Conservation (phyloP, 2,888 invertebrate genomes). For the Drosophila limbata region DNA sequence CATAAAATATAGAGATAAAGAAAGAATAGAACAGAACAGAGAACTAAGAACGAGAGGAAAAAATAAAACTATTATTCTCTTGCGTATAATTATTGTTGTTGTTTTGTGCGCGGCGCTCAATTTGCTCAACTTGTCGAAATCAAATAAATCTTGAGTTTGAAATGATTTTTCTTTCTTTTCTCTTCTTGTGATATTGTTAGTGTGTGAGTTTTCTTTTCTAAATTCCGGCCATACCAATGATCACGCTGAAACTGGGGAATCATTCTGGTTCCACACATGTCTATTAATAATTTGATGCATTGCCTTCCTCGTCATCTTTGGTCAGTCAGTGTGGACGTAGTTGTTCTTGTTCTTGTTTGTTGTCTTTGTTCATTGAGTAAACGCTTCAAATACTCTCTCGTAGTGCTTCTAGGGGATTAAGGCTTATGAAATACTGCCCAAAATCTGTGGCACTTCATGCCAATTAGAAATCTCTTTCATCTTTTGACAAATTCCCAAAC, state of each 20-base stretch:
- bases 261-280: slow-evolving; percentile 36
- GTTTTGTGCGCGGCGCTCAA: slow-evolving; percentile 19
- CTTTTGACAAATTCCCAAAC: slow-evolving; percentile 25
- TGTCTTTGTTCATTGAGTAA: slow-evolving; percentile 19
- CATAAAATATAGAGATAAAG: slow-evolving; percentile 26
- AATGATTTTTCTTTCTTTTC: slow-evolving; percentile 51
- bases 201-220: slow-evolving; percentile 23
- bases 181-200: slow-evolving; percentile 6
- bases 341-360: slow-evolving; percentile 13
- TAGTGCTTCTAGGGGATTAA: slow-evolving; percentile 14
- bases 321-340: slow-evolving; percentile 37
- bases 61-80: slow-evolving; percentile 38
- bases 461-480: slow-evolving; percentile 46
- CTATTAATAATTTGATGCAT: slow-evolving; percentile 72
- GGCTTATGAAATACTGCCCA: slow-evolving; percentile 22
- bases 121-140: slow-evolving; percentile 53
- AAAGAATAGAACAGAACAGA: slow-evolving; percentile 2
- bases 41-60: slow-evolving; percentile 8
- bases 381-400: slow-evolving; percentile 5
- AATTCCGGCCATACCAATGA: slow-evolving; percentile 53
- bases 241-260: slow-evolving; percentile 23
- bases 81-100: slow-evolving; percentile 29
- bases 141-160: slow-evolving; percentile 66
- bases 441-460: slow-evolving; percentile 12
- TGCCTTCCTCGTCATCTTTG: slow-evolving; percentile 47